Evolutionary conservation across 2,888 invertebrate genomes (phyloP).

Genomic region (Drosophila lacicola): DNA sequence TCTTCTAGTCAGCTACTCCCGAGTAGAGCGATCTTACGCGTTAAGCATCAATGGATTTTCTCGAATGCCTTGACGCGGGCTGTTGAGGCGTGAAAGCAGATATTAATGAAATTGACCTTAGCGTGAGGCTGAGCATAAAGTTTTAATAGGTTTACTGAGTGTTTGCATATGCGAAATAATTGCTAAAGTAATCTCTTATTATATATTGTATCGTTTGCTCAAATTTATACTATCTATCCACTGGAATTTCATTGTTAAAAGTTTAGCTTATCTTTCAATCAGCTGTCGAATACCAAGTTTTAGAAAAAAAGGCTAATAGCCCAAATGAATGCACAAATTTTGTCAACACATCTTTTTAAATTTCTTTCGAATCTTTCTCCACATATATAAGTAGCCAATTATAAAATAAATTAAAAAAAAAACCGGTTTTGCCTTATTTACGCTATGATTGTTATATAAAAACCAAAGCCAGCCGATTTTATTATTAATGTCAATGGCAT

Average conservation of each 20-base stretch:
- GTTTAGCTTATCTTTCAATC: background rate
- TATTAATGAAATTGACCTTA: constrained; percentile 30
- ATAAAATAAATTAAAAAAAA: background rate
- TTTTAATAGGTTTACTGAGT: constrained; percentile 14
- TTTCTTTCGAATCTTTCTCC: constrained; percentile 20
- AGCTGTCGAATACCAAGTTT: background rate
- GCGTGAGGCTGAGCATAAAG: constrained; percentile 5
- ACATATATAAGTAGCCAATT: background rate
- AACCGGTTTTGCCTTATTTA: constrained; percentile 35
- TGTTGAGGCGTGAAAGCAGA: constrained; percentile 36
- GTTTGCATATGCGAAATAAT: background rate
- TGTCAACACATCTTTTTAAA: constrained; percentile 2
- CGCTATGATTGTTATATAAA: constrained; percentile 2
- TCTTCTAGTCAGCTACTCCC: too few relatives aligned
- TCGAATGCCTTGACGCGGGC: constrained; percentile 13
- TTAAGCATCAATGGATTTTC: constrained; percentile 9
- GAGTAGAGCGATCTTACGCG: background rate
- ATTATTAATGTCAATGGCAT: constrained; percentile 47
- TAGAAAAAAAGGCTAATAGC: constrained; percentile 1
- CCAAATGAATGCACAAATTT: constrained; percentile 20
- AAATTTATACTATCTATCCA: too few relatives aligned
- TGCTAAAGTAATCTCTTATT: background rate
- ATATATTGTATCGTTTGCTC: too few relatives aligned
- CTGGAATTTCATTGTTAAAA: background rate
- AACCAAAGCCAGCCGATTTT: constrained; percentile 18